Base-by-base conservation (phyloP, 2,113 vertebrate species). In the Anolis carolinensis region DNA sequence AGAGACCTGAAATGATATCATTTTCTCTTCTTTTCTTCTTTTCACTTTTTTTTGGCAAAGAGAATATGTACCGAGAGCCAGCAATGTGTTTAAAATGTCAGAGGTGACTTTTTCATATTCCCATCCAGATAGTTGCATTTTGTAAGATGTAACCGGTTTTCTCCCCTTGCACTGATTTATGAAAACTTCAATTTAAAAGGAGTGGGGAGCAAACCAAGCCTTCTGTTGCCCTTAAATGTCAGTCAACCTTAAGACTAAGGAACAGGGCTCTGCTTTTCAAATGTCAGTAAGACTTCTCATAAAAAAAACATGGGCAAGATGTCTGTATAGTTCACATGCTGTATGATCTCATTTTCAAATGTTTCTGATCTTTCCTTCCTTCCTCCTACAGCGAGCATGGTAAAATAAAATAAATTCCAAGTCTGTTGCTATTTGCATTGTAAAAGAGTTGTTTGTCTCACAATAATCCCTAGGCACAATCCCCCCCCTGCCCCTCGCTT, bases 231-330 rank as follows among this genome's bases (percentile, higher is more conserved):
- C 94, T 93, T 95, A 95, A 96, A 96, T 96, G 96, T 95, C 96
- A 97, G 82, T 95, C 96, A 96, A 90, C 92, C 93, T 94, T 87
- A 87, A 92, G 95, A 93, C 86, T 65, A 93, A 90, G 91, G 90
- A 95, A 94, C 86, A 23, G 79, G 93, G 93, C 94, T 91, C 93
- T 95, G 93, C 94, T 95, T 96, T 92, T 95, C 95, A 97, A 97
- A 97, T 97, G 96, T 96, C 96, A 97, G 92, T 90, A 96, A 93
- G 94, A 94, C 91, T 94, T 94, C 92, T 94, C 95, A 95, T 96
- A 96, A 96, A 96, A 94, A 95, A 94, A 94, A 94, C 89, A 94
- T 89, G 91, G 93, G 80, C 87, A 50, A 94, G 91, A 93, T 77
- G 77, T 93, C 92, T 94, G 63, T 92, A 92, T 81, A 92, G 95